Evolutionary conservation across 2,797 vertebrate species (phyloP).

Genomic region (Phylloscopus collybita): DNA sequence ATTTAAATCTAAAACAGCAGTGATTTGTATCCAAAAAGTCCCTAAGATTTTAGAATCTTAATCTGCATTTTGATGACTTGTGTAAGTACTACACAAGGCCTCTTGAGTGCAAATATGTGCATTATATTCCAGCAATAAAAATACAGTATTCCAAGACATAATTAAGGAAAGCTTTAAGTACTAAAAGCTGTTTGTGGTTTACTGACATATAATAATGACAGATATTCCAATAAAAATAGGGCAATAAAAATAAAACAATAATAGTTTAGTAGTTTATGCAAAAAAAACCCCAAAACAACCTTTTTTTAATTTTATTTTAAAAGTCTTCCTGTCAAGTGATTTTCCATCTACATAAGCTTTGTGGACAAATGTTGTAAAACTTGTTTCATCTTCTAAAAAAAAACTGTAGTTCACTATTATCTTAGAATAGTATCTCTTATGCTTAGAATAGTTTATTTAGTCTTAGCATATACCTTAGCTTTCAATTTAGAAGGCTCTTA

Average conservation of each 20-base stretch:
- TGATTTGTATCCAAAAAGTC: not conserved
- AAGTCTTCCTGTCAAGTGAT: not conserved
- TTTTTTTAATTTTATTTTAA: not conserved
- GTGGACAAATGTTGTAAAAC: not conserved
- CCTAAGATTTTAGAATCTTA: not conserved
- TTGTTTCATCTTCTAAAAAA: not conserved
- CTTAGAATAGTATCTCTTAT: not conserved
- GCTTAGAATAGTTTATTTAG: not conserved
- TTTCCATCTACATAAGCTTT: not conserved
- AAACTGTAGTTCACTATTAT: not conserved
- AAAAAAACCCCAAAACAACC: not conserved
- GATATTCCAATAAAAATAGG: not conserved
- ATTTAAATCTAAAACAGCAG: not conserved
- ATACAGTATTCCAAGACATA: not conserved
- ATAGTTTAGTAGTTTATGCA: not conserved
- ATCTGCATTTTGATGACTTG: not conserved
- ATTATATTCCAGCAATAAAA: not conserved
- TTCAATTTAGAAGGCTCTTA: not conserved
- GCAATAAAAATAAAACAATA: not conserved
- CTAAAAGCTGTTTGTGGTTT: not conserved
- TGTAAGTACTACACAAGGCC: not conserved
- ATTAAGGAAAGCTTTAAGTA: not conserved
- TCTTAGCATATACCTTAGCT: not conserved
- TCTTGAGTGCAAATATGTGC: not conserved
- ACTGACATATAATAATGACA: not conserved